phyloP scores from a whole-genome alignment of 2,888 invertebrate genomes.

The Operophtera brumata region DNA sequence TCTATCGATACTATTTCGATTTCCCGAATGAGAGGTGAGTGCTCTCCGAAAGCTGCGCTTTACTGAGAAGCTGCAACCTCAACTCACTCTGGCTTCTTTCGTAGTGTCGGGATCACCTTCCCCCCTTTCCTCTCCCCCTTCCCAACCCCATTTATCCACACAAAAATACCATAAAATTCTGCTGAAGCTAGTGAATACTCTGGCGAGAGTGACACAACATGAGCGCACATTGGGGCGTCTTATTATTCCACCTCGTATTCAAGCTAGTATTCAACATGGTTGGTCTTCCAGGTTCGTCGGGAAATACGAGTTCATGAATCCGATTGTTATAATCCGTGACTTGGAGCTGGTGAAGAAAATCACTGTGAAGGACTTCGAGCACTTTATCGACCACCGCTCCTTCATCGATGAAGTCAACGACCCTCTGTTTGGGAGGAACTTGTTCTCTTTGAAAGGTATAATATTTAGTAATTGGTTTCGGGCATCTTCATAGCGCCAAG shows the following conservation, averaged over 20 bases:
- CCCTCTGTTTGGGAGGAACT: conserved; percentile 70
- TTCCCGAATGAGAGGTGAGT: conserved; percentile 19
- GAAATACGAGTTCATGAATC: conserved; percentile 21
- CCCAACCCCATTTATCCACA: no score
- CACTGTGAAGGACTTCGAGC: conserved; percentile 77
- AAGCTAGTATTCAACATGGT: neutral
- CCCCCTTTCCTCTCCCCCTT: no score
- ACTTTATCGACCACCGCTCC: conserved; percentile 71
- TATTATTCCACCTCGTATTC: neutral
- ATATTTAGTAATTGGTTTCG: neutral
- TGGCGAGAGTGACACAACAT: no score
- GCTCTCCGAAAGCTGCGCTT: neutral
- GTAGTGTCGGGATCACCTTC: no score
- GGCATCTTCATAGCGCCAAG: neutral
- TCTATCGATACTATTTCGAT: conserved; percentile 7
- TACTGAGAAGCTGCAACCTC: no score
- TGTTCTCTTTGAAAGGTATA: conserved; percentile 70
- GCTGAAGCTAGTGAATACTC: no score
- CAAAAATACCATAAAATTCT: no score
- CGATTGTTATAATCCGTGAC: conserved; percentile 18
- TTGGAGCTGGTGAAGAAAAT: conserved; percentile 73
- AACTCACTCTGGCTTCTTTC: no score
- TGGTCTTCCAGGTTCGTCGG: conserved; percentile 20
- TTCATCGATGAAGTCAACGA: conserved; percentile 57
- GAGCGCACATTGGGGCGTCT: neutral